Base-by-base conservation (phyloP, 1,140 invertebrate species). In the Pachypsylla venusta region DNA sequence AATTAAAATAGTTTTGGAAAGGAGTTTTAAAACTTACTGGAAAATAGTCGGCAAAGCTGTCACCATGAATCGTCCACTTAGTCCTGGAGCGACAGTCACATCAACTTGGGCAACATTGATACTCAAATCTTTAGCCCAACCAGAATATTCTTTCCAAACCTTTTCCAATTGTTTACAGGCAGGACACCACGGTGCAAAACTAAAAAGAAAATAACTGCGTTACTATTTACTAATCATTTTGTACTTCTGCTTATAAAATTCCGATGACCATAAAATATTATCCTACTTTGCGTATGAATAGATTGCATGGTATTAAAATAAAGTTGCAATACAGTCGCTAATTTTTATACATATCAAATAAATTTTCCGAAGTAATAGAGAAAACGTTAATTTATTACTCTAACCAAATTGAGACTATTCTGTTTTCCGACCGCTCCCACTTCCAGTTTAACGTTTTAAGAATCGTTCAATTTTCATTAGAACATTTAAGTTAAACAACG, bases 161-260 rank as follows among this genome's bases (percentile, higher is more conserved):
- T 85, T 82, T 63, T 89, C 79, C 7, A 99, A 77, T n/a, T 83
- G 83, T 68, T 88, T 89, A 73, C 96, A 99, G 0, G 96, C 95
- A 5, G 95, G 95, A 74, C 96, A 99, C 96, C 95, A 99, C 14
- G 95, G 94, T 7, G 96, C 95, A 79, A 90, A 94, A 70, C 93
- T 98, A 68, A 53, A 75, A 72, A 64, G 67, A 65, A 63, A 61
- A 62, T 59, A n/a, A 61, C 60, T 58, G n/a, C n/a, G 3, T 2
- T 58, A n/a, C n/a, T n/a, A n/a, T n/a, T n/a, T n/a, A n/a, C n/a
- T 48, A 10, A 19, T 48, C 30, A 35, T 10, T 10, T 35, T 35
- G 30, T 35, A 10, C n/a, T 35, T 35, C 7, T 7, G n/a, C 30
- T 35, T 35, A 35, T 10, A 10, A 10, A 7, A 35, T 10, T 10